phyloP scores from a whole-genome alignment of 2,888 invertebrate genomes.

The Aphodius granarius region DNA sequence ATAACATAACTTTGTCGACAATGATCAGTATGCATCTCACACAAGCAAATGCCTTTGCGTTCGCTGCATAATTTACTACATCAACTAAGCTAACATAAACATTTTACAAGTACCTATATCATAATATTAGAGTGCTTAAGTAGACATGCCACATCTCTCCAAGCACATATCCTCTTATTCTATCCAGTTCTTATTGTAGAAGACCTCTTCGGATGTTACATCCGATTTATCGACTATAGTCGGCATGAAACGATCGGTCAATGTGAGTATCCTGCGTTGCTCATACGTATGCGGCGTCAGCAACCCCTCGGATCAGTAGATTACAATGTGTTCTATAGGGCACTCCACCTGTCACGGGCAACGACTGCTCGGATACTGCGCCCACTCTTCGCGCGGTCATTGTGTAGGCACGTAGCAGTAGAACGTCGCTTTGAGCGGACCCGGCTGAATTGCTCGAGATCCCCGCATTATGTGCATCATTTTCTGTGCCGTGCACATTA shows the following conservation, averaged over 20 bases:
- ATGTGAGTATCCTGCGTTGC: background rate
- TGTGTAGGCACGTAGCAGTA: background rate
- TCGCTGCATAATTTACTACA: too few species aligned
- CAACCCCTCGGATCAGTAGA: conserved; percentile 16
- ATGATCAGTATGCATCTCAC: too few species aligned
- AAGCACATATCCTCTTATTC: too few species aligned
- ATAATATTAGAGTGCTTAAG: too few species aligned
- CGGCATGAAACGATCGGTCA: background rate
- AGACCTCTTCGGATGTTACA: background rate
- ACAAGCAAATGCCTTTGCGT: too few species aligned
- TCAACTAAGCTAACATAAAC: too few species aligned
- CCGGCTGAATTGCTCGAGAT: background rate
- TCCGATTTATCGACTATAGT: background rate
- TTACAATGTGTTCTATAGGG: conserved; percentile 17
- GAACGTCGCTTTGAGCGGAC: background rate
- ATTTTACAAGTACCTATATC: too few species aligned
- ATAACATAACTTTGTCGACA: too few species aligned
- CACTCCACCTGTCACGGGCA: conserved; percentile 20
- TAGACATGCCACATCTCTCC: too few species aligned
- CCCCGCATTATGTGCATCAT: background rate
- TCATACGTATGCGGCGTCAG: conserved; percentile 18
- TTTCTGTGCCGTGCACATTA: background rate
- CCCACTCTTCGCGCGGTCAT: background rate
- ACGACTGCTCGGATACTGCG: background rate
- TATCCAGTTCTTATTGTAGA: background rate